Base-by-base conservation (phyloP, 64 coral and sea anemone species). In the Actinia equina region DNA sequence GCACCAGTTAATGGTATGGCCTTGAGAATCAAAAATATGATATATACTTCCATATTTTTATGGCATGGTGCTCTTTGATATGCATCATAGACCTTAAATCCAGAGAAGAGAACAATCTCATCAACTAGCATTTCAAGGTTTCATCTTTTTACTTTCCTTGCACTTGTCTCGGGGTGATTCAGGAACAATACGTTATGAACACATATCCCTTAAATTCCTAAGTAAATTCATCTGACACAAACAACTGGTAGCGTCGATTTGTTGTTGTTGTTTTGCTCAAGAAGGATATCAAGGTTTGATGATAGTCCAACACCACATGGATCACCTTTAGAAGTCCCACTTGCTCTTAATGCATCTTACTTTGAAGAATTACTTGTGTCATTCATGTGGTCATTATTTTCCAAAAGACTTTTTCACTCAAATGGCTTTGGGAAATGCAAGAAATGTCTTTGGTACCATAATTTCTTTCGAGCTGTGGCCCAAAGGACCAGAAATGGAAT, bases 261-360 rank as follows among this genome's bases (percentile, higher is more conserved):
- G 0, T 84, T 12, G 67, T 23, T 27, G 87, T 92, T 46, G 83
- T 92, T 57, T 92, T 92, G 22, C 85, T 92, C 90, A 85, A 92
- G 7, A 7, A 92, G 84, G 26, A 85, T 85, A 87, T 92, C 90
- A 20, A 92, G 60, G 19, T 78, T 87, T 41, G 87, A 52, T 20
- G 58, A 82, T 7, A 92, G 59, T 3, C 84, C 61, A 64, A 64
- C 19, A 19, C 61, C 61, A 64, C 17, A 19, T 64, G 61, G 61
- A 18, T 91, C 89, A 10, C 84, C 83, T 4, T 82, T 26, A 27
- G 80, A 82, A 4, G 77, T 52, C 0, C 83, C 85, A 19, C 44
- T 52, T 18, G 25, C 43, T 44, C 26, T 65, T 30, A 67, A 87
- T 82, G 77, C 43, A 19, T 69, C 26, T n/a, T 92, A 87, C 19